Percentiles rank a stretch among this genome's conserved stretches.
Conservation (phyloP, 1,140 invertebrate genomes). For the Aphaenogaster rudis region DNA sequence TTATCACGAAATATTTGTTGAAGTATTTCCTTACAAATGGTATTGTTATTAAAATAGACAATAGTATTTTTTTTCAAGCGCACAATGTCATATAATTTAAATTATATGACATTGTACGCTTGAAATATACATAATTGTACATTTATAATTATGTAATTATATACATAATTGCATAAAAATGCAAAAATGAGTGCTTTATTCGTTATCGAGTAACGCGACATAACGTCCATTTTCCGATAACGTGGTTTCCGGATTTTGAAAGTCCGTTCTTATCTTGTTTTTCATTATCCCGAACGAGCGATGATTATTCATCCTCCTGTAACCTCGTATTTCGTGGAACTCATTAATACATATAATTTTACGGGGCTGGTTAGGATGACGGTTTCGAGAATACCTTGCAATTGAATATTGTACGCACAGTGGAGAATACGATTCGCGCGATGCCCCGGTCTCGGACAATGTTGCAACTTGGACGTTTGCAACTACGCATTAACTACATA, state of each 20-base stretch:
- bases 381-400: background rate
- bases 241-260: background rate
- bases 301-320: background rate
- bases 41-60: background rate
- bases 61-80: background rate
- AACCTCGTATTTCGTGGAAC: background rate
- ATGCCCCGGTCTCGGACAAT: slow-evolving; percentile 25
- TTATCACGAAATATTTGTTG: slow-evolving; percentile 6
- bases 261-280: background rate
- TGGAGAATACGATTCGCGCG: slow-evolving; percentile 23
- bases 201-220: background rate
- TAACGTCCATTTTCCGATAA: background rate
- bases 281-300: slow-evolving; percentile 1
- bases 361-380: background rate
- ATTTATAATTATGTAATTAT: background rate
- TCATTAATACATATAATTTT: slow-evolving; percentile 20
- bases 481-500: slow-evolving; percentile 28
- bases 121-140: background rate
- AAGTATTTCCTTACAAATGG: background rate
- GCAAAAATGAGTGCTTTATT: background rate
- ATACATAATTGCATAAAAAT: background rate
- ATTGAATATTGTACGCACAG: background rate
- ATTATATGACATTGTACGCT: no score
- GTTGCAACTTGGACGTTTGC: slow-evolving; percentile 33
- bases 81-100: no score